Percentiles rank a stretch among this genome's conserved stretches.
Evolutionary conservation across 2,797 vertebrate genomes (phyloP).

Genomic region (Phalloptychus januarius): DNA sequence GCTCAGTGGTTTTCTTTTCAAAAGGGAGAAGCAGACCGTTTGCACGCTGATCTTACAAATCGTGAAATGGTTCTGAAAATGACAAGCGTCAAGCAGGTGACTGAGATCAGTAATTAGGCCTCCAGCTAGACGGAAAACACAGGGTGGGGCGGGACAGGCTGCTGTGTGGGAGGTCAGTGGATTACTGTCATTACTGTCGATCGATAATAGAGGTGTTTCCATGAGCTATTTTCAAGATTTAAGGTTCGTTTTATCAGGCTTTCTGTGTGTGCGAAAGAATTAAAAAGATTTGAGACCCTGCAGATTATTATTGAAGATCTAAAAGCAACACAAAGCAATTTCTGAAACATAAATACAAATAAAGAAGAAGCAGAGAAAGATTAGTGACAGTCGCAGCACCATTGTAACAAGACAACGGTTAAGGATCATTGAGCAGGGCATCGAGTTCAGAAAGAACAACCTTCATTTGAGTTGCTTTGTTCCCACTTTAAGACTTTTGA

Average conservation of each 20-base stretch:
- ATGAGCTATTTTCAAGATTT: neutral
- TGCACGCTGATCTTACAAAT: neutral
- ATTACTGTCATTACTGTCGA: constrained; percentile 2
- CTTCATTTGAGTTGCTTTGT: neutral
- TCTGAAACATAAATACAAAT: neutral
- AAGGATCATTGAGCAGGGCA: neutral
- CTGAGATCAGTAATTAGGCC: neutral
- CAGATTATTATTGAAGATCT: neutral
- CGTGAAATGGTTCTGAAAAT: neutral
- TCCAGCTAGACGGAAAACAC: neutral
- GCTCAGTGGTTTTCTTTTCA: constrained; percentile 46
- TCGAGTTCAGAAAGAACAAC: neutral
- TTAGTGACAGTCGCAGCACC: neutral
- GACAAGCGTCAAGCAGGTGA: neutral
- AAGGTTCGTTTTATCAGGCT: neutral
- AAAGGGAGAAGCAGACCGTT: constrained; percentile 18
- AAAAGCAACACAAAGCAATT: neutral
- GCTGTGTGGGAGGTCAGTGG: neutral
- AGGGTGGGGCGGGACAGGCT: neutral
- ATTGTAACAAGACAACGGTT: neutral
- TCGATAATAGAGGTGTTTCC: neutral
- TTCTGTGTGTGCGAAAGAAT: neutral
- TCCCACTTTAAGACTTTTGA: constrained; percentile 2
- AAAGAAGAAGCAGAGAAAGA: neutral
- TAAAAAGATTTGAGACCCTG: neutral